These are phyloP conservation scores for Rotaria macrura DNA, from an alignment of 2,888 invertebrate genomes.

Conservation along the genomic window DNA sequence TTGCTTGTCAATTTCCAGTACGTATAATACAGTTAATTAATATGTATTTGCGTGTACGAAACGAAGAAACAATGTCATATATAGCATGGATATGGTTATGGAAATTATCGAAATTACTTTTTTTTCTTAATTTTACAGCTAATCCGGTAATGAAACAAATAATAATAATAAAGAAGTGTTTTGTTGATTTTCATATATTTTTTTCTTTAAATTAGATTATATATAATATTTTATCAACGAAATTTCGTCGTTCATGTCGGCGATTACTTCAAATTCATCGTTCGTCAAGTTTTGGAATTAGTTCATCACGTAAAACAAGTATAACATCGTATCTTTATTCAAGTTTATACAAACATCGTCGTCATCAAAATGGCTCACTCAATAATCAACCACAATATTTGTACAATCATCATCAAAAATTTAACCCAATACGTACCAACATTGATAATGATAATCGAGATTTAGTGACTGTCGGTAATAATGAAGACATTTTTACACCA, in stretches of 20 bases:
- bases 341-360: background rate
- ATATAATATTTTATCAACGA: constrained; percentile 18
- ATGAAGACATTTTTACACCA: background rate
- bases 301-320: constrained; percentile 5
- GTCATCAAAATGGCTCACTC: background rate
- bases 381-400: background rate
- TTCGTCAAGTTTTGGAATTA: background rate
- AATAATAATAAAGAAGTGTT: no score
- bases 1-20: constrained; percentile 17
- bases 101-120: constrained; percentile 17
- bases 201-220: background rate
- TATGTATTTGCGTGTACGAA: background rate
- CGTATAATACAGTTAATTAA: constrained; percentile 3
- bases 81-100: constrained; percentile 11
- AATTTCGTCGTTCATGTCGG: constrained; percentile 19
- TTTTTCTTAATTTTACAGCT: constrained; percentile 18
- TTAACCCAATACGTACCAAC: background rate
- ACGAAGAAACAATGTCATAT: background rate
- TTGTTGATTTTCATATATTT: background rate
- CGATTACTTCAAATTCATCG: constrained; percentile 1
- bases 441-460: background rate
- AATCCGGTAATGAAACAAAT: background rate
- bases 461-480: background rate
- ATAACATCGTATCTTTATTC: constrained; percentile 4
- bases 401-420: background rate